phyloP scores from a whole-genome alignment of 2,888 invertebrate genomes.

The Eutolmus rufibarbis region DNA sequence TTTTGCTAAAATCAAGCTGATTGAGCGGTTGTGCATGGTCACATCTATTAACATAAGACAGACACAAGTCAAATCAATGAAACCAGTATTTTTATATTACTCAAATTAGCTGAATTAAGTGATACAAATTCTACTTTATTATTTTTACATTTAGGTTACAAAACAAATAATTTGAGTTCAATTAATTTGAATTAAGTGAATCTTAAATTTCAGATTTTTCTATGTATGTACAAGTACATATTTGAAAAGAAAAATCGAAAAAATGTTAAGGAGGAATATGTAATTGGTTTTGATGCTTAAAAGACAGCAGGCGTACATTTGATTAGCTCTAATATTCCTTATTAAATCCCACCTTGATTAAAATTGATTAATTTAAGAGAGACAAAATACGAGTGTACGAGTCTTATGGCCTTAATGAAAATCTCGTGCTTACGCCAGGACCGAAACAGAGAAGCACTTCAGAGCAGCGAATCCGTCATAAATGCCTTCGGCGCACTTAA shows the following conservation, averaged over 20 bases:
- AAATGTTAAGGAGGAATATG: neutral
- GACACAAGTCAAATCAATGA: too few species aligned
- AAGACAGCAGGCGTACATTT: neutral
- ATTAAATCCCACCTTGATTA: slow-evolving; percentile 44
- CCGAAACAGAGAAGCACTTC: neutral
- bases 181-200: too few species aligned
- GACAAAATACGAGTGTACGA: neutral
- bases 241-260: neutral
- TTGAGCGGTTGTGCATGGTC: too few species aligned
- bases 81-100: too few species aligned
- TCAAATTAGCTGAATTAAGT: too few species aligned
- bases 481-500: slow-evolving; percentile 40
- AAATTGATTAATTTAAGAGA: slow-evolving; percentile 45
- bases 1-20: too few species aligned
- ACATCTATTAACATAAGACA: too few species aligned
- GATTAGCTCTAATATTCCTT: neutral
- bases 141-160: too few species aligned
- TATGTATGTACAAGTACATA: too few species aligned
- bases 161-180: too few species aligned
- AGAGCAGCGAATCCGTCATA: slow-evolving; percentile 37
- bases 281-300: neutral
- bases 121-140: too few species aligned
- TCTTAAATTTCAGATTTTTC: too few species aligned
- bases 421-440: neutral
- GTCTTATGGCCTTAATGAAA: slow-evolving; percentile 17